Base-by-base conservation (phyloP, 2,888 invertebrate genomes). In the Frankliniella fusca region DNA sequence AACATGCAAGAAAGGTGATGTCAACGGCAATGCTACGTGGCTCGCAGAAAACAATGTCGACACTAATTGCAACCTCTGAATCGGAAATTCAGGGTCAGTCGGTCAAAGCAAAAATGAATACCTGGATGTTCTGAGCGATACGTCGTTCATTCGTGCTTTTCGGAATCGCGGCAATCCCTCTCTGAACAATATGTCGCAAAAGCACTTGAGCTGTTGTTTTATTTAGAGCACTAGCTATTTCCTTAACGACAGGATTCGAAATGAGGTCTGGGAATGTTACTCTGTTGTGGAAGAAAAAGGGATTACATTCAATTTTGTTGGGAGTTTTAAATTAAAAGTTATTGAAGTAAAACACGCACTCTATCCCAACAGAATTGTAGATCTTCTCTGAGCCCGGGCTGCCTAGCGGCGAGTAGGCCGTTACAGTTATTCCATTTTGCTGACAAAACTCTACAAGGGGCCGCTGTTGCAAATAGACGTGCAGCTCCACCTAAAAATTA, bases 401-500 rank as follows among this genome's bases (percentile, higher is more conserved):
- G 7, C 95, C 95, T 80, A 95, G 90, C 0, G 95, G 94, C 0
- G 95, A 93, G 87, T 95, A 95, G 0, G 95, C 95, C 0, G 94
- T 94, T 0, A 95, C 88, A 0, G 91, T 90, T 80, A 97, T 93
- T n/a, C 91, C 90, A 80, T 90, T 87, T 20, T 87, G 85, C 83
- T 87, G 86, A 85, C 91, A 91, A 85, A 88, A 89, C 27, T 88
- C 84, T 0, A 88, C 86, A 86, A 91, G 84, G 50, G 87, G 86
- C 48, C 86, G 86, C 84, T 90, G 89, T 81, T 88, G 89, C 82
- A 89, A 87, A 85, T 89, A 89, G 2, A 89, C 87, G 84, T 90
- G 89, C 50, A 89, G 86, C 85, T 90, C 90, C 48, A 88, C 87
- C 88, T 93, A 38, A 5, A 38, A 38, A 5, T 3, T 38, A 38